phyloP scores from a whole-genome alignment of 2,113 vertebrate species.

The Turnix velox region DNA sequence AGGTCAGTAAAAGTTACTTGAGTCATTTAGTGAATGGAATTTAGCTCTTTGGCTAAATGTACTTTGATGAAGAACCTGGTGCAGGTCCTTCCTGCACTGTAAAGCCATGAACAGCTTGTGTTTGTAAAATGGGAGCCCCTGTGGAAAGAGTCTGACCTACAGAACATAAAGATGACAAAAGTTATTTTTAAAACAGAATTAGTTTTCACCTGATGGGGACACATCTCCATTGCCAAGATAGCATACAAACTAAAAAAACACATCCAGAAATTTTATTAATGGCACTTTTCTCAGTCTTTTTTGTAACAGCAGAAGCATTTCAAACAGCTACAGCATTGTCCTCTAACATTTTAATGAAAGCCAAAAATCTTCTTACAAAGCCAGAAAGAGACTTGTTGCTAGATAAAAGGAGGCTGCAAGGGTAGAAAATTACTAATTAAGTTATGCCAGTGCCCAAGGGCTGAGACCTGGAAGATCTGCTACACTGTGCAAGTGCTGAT shows the following conservation, averaged over 20 bases:
- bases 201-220: neutral
- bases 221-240: neutral
- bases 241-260: neutral
- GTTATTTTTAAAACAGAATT: neutral
- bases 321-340: neutral
- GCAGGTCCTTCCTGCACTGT: neutral
- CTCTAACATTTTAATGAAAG: neutral
- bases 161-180: neutral
- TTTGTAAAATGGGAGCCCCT: neutral
- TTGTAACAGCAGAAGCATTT: neutral
- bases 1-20: neutral
- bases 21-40: neutral
- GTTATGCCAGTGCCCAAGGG: too few relatives aligned
- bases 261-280: neutral
- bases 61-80: neutral
- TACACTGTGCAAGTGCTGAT: too few relatives aligned
- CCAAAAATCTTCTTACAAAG: neutral
- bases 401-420: neutral
- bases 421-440: neutral
- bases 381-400: neutral
- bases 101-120: rapidly evolving
- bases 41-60: neutral
- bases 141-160: neutral
- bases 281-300: neutral
- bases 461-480: neutral